A percentile compares a stretch with the other conserved stretches of the same genome.
Evolutionary conservation across 2,113 vertebrate genomes (phyloP).

Genomic region (Okapia johnstoni): DNA sequence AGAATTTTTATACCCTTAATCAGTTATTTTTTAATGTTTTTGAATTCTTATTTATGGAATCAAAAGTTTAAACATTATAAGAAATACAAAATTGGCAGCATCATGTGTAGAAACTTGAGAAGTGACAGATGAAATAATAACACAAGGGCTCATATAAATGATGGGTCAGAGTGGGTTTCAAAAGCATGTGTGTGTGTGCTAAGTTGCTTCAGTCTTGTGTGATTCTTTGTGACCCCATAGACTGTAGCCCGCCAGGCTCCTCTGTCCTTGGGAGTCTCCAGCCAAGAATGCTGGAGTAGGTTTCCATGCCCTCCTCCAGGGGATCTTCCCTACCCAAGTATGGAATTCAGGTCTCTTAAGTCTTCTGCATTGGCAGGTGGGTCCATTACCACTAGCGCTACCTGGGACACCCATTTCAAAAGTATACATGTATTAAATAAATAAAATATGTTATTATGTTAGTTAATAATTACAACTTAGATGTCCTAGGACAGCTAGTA

Average conservation of each 20-base stretch:
- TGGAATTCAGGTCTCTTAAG: background rate
- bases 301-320: background rate
- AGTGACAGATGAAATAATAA: background rate
- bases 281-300: background rate
- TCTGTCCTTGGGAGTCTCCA: background rate
- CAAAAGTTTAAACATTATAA: background rate
- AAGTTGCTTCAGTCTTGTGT: background rate
- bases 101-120: background rate
- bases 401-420: background rate
- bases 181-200: background rate
- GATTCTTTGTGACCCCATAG: background rate
- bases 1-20: background rate
- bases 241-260: background rate
- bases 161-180: background rate
- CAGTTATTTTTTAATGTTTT: background rate
- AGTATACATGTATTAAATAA: background rate
- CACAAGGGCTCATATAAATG: background rate
- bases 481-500: background rate
- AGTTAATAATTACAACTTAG: background rate
- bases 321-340: background rate
- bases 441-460: background rate
- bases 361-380: background rate
- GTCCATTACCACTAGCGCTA: background rate
- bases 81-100: background rate
- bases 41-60: background rate